phyloP scores from a whole-genome alignment of 2,113 vertebrate species.

The Chaetops frenatus region DNA sequence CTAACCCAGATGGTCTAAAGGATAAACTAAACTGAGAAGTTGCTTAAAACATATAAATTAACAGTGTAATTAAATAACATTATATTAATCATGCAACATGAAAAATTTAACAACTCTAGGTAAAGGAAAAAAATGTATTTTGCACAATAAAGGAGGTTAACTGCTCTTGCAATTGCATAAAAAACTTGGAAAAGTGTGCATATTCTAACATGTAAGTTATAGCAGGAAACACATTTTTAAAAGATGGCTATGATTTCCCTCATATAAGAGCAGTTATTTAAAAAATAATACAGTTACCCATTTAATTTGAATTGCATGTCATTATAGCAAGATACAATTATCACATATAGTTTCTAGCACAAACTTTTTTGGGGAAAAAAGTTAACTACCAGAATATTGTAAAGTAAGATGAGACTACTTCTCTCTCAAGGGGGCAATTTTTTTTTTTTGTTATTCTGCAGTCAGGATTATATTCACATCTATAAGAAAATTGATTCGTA shows the following conservation, averaged over 20 bases:
- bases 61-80: not conserved
- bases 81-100: not conserved
- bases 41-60: conserved; percentile 20
- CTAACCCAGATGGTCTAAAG: conserved; percentile 15
- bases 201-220: not conserved
- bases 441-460: conserved; percentile 18
- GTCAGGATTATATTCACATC: not conserved
- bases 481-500: conserved; percentile 17
- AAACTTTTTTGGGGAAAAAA: not conserved
- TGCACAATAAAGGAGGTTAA: conserved; percentile 12
- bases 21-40: not conserved
- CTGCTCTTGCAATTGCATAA: not conserved
- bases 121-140: not conserved
- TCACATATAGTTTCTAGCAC: not conserved
- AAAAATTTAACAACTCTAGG: not conserved
- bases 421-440: not conserved
- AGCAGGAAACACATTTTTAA: not conserved
- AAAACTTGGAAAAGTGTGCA: not conserved
- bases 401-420: not conserved
- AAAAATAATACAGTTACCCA: not conserved
- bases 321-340: not conserved
- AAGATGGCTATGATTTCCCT: not conserved
- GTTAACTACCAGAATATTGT: not conserved
- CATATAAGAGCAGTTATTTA: not conserved
- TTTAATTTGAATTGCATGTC: not conserved